Base-by-base conservation (phyloP, 2,888 invertebrate genomes). In the Cephonodes hylas region DNA sequence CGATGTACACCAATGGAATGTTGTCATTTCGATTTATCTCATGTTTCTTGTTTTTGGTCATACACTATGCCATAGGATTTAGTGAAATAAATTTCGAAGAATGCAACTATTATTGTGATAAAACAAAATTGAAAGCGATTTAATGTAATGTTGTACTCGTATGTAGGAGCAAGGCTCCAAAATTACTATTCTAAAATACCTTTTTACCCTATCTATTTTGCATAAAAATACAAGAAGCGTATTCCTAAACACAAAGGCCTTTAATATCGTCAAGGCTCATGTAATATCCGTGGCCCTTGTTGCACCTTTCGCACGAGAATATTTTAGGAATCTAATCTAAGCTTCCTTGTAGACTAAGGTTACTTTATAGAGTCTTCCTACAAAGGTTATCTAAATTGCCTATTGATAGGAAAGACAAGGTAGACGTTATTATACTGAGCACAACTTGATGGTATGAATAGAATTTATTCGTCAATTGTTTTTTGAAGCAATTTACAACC, bases 381-480 rank as follows among this genome's bases (percentile, higher is more conserved):
- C 31, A 53, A 53, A 53, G 31, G 27, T 18, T 53, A 53, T 53
- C 53, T 53, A 31, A 53, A 53, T 31, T 53, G 31, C 53, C 53
- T 20, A 31, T 53, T 53, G 31, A 53, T 53, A n/a, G 27, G 15
- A 25, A 38, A 38, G 4, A 27, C 15, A 31, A 18, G 1, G 18
- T 31, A 8, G 27, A 31, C 10, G 31, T 53, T 31, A 8, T 18
- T 31, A 0, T 8, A 8, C 31, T 13, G n/a, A 38, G 38, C n/a
- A 31, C 53, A 20, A 53, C 4, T 27, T 53, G 10, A 31, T 18
- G 53, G 31, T 53, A 31, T 53, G 53, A 53, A 31, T 53, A 18
- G 18, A 53, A 53, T 53, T 53, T 53, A 59, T 59, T 34, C n/a
- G 25, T 59, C 44, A 45, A 59, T 27, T 44, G 23, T 25, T 15